Evolutionary conservation across 2,888 invertebrate species (phyloP).

Genomic region (Poecilus cupreus): DNA sequence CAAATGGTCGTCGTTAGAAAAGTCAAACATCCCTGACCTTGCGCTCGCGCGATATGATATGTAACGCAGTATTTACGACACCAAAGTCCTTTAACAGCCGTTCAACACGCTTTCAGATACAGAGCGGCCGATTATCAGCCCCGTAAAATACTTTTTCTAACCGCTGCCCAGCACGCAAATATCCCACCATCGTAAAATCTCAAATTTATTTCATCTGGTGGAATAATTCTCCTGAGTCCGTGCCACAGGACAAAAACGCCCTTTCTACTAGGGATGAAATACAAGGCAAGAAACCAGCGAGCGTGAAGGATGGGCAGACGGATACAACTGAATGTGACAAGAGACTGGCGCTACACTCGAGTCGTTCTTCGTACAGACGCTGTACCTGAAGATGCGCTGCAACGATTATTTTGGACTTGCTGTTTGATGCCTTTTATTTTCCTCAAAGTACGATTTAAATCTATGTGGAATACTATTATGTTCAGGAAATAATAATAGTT

Average conservation of each 20-base stretch:
- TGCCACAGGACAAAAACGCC: not conserved
- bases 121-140: conserved; percentile 27
- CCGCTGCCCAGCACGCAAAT: conserved; percentile 38
- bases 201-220: conserved; percentile 25
- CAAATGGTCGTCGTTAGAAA: not conserved
- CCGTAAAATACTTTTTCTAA: conserved; percentile 34
- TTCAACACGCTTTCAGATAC: conserved; percentile 46
- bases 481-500: too few relatives aligned
- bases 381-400: not conserved
- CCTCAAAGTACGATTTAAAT: too few relatives aligned
- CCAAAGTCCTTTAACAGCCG: conserved; percentile 1
- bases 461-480: too few relatives aligned
- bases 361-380: not conserved
- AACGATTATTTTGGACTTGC: too few relatives aligned
- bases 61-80: not conserved
- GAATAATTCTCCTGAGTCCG: conserved; percentile 25
- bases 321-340: conserved; percentile 1
- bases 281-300: conserved; percentile 42
- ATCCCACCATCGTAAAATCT: conserved; percentile 15
- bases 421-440: too few relatives aligned
- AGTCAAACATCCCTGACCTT: conserved; percentile 8
- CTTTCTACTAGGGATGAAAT: not conserved
- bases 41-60: conserved; percentile 1
- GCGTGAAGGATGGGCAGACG: conserved; percentile 34
- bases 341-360: not conserved